These are phyloP conservation scores for Ursus arctos DNA, from an alignment of 2,113 vertebrate genomes.

Conservation along the genomic window DNA sequence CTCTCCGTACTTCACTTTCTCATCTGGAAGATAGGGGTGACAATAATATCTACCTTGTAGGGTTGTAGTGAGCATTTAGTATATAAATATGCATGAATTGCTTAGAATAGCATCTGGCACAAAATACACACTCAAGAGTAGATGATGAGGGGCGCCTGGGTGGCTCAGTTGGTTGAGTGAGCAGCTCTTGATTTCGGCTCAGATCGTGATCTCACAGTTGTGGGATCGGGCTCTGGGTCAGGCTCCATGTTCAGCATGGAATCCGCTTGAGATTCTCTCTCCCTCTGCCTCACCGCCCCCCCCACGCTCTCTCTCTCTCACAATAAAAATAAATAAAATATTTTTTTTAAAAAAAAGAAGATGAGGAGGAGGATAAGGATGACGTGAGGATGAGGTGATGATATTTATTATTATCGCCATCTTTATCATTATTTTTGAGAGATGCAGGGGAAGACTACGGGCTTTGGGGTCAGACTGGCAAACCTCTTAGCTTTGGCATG, in stretches of 20 bases:
- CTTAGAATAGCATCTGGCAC: neutral
- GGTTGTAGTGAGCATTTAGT: neutral
- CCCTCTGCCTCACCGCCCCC: neutral
- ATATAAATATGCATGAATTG: neutral
- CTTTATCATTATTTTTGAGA: neutral
- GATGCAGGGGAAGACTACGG: neutral
- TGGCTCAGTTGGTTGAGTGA: neutral
- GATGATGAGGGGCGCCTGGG: neutral
- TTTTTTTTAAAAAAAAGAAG: neutral
- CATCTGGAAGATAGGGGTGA: neutral
- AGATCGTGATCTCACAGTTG: neutral
- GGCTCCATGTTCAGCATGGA: neutral
- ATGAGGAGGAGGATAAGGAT: neutral
- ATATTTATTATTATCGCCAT: neutral
- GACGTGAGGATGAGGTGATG: neutral
- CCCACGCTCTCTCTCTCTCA: neutral
- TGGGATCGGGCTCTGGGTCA: neutral
- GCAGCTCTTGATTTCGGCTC: neutral
- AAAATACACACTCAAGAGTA: neutral
- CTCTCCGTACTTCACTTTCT: neutral
- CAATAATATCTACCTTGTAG: neutral
- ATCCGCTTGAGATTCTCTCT: neutral
- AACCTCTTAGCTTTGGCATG: neutral
- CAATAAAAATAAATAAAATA: neutral
- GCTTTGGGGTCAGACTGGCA: neutral